Evolutionary conservation across 2,113 vertebrate species (phyloP), one percentile per base, ranked within the genome.

Genomic region (Danio rerio): DNA sequence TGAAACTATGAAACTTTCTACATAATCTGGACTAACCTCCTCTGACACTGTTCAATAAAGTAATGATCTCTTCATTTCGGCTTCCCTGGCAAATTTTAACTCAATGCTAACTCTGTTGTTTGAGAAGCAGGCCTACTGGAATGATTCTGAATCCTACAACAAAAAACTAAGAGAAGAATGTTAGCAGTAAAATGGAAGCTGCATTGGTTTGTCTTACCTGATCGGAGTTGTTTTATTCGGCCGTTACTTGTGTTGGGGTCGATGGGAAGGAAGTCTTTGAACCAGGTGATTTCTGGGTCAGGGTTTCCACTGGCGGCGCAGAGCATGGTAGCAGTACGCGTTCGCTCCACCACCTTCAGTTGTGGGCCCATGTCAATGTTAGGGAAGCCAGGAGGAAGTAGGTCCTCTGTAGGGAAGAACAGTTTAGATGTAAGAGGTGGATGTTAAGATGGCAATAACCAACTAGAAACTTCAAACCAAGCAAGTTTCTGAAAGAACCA

Each of bases 351-450:
- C 85, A 99, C 98, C 84, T 99, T 99, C 89, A 99, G 92, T 89
- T 99, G 97, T 6, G 98, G 98, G 45, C 98, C 98, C 98, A 99
- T 99, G 90, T 99, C 98, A 0, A 99, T 99, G 91, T 95, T 97
- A 0, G 98, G 98, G 91, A 99, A 99, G 61, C 98, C 98, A 0
- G 92, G 82, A 21, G 98, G 98, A n/a, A 99, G 88, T 80, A 97
- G 95, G 92, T 99, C 98, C 94, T 99, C 98, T 99, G 95, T 84
- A 43, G 81, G 42, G 84, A 77, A 21, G 66, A 13, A 56, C 50
- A 50, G 49, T 40, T 66, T 9, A 13, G 21, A 56, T n/a, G 11
- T 31, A 31, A 70, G 50, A 47, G n/a, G 42, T 68, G 8, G 8
- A 68, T 9, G 5, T 10, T 68, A 47, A 68, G 2, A 11, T 69